phyloP scores from a whole-genome alignment of 1,140 invertebrate genomes.

The Apis dorsata region DNA sequence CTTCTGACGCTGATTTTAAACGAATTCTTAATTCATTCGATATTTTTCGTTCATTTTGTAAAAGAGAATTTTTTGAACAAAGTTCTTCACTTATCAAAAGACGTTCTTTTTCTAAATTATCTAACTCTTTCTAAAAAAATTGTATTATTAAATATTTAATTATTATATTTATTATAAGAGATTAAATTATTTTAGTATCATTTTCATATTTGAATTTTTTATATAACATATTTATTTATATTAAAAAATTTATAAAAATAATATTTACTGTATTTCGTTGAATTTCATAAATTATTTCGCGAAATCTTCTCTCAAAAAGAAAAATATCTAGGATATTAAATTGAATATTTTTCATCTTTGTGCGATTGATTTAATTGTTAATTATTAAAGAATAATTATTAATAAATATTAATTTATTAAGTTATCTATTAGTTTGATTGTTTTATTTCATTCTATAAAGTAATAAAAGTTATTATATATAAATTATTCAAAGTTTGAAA shows the following conservation, averaged over 20 bases:
- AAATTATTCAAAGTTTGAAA: neutral
- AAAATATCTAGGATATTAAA: constrained; percentile 45
- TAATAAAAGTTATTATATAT: neutral
- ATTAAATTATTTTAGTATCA: neutral
- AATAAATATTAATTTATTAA: neutral
- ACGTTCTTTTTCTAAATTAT: constrained; percentile 62
- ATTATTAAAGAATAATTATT: neutral
- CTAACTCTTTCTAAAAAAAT: neutral
- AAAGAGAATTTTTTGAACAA: constrained; percentile 54
- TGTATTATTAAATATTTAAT: neutral
- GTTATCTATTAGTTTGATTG: neutral
- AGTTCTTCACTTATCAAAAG: constrained; percentile 59
- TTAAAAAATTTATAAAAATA: neutral
- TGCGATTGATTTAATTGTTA: neutral
- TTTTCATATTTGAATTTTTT: neutral
- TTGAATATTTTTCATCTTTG: constrained; percentile 24
- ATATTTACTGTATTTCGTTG: constrained; percentile 59
- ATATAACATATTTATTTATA: neutral
- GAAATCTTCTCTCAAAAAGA: constrained; percentile 64
- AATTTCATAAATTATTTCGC: constrained; percentile 65
- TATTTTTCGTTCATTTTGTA: constrained; percentile 68
- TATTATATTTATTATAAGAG: neutral
- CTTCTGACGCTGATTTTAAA: constrained; percentile 57
- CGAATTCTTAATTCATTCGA: constrained; percentile 64
- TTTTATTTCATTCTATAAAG: neutral